Evolutionary conservation across 2,797 vertebrate genomes (phyloP).

Genomic region (Hylomyscus alleni): DNA sequence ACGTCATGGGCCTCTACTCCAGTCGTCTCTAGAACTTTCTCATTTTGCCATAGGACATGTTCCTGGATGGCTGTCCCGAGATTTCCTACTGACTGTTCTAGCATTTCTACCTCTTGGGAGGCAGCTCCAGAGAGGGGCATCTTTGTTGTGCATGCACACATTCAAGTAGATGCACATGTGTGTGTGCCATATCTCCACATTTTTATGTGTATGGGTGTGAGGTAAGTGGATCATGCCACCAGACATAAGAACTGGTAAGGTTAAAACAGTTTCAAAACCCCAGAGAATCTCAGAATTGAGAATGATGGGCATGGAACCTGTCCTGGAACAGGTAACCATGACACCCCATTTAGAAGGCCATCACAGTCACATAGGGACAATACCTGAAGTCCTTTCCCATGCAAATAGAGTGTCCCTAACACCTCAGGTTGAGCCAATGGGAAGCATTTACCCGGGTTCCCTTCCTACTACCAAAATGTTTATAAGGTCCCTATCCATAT

Average conservation of each 20-base stretch:
- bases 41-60: conserved; percentile 96
- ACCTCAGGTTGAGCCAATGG: not conserved
- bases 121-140: not conserved
- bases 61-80: conserved; percentile 88
- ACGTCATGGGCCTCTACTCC: conserved; percentile 98
- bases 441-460: not conserved
- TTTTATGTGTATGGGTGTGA: not conserved
- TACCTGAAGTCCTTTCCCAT: not conserved
- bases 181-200: not conserved
- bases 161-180: not conserved
- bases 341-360: not conserved
- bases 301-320: not conserved
- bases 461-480: not conserved
- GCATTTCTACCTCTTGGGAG: not conserved
- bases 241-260: not conserved
- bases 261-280: not conserved
- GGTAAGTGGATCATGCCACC: not conserved
- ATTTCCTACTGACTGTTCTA: not conserved
- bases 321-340: not conserved
- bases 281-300: not conserved
- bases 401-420: not conserved
- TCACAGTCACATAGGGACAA: not conserved
- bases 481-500: not conserved
- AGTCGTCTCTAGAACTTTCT: conserved; percentile 97
- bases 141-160: conserved; percentile 81